Evolutionary conservation across 1,140 invertebrate genomes (phyloP).

Genomic region (Chrysomallon squamiferum): DNA sequence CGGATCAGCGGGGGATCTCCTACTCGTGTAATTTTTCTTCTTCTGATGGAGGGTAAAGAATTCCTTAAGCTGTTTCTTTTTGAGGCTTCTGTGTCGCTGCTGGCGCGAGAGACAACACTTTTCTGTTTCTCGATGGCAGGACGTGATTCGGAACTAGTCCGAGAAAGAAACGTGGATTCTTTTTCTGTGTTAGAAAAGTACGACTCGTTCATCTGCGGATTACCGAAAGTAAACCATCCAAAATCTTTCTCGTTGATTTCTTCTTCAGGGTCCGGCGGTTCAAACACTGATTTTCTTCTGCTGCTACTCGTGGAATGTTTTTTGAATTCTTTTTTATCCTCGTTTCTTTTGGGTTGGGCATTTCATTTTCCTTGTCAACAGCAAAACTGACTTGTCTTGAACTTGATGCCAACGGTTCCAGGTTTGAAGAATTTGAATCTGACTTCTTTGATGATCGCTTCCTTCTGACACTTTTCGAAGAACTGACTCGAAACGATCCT

Average conservation of each 20-base stretch:
- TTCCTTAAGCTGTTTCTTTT: neutral
- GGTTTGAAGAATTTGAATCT: neutral
- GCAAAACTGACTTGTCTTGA: neutral
- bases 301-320: neutral
- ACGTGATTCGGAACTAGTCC: neutral
- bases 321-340: neutral
- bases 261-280: neutral
- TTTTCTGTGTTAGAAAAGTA: neutral
- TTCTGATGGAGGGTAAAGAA: neutral
- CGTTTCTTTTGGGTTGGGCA: neutral
- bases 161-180: neutral
- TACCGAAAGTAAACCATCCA: conserved; percentile 4
- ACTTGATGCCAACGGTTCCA: neutral
- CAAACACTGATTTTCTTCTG: neutral
- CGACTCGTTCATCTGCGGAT: neutral
- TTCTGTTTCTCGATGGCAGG: neutral
- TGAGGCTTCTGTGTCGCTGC: neutral
- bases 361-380: neutral
- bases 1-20: no score
- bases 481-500: neutral
- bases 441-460: neutral
- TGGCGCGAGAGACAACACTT: neutral
- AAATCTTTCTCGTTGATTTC: neutral
- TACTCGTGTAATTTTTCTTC: no score
- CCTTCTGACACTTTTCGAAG: neutral